Base-by-base conservation (phyloP, 2,888 invertebrate genomes). In the Actias luna region DNA sequence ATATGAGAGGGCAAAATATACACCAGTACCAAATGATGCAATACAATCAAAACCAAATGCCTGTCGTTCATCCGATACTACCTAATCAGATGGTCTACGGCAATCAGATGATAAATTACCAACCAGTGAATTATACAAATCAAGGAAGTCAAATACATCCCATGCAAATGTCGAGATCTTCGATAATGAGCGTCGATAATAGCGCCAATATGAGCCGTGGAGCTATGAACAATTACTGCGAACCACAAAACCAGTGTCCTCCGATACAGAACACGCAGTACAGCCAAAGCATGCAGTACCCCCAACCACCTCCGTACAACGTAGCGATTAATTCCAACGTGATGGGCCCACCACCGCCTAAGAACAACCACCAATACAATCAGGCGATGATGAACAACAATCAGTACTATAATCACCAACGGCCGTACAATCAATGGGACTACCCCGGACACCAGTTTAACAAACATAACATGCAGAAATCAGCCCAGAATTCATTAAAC, bases 311-410 rank as follows among this genome's bases (percentile, higher is more conserved):
- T 8, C 85, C 91, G 0, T 89, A 88, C 72, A 90, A 89, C 65
- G 70, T 92, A 1, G 87, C 84, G 4, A 90, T 89, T 4, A 93
- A 93, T 64, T 83, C 82, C 0, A 90, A 90, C 65, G 88, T 89
- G 0, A 92, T 92, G 92, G 92, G 92, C 0, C 92, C 92, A 12
- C 92, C 92, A 1, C 89, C 91, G 42, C 92, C 92, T 2, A 92
- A 92, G 67, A 91, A 92, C 66, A 91, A 89, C 65, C 92, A 92
- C 58, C 91, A 91, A 59, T 92, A 90, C 70, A 91, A 91, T 63
- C 90, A 91, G 77, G 84, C 88, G 0, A 92, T 92, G 89, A 85
- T 90, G 84, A 92, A 91, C 67, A 91, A 88, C 71, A 91, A 92
- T 64, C 92, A 92, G 74, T 92, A 92, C 69, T 92, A 88, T 69